These are phyloP conservation scores for Centropus bengalensis DNA, from an alignment of 2,113 vertebrate genomes.

Conservation along the genomic window DNA sequence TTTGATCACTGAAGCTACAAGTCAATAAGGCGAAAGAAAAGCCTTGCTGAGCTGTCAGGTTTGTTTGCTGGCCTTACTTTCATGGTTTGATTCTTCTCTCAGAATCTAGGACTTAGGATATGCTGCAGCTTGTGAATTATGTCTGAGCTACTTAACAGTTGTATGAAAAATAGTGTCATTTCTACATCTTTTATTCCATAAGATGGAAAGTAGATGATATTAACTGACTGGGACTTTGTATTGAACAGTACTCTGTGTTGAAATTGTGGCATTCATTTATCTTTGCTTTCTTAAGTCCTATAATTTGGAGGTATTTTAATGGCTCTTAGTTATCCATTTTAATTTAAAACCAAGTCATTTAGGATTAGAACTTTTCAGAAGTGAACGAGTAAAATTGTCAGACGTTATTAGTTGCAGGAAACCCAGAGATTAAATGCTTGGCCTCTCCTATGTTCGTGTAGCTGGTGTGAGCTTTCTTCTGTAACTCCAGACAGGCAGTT, in stretches of 20 bases:
- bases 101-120: neutral
- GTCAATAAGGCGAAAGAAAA: neutral
- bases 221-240: neutral
- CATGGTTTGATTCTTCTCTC: neutral
- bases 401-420: neutral
- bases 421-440: neutral
- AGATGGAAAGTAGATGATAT: neutral
- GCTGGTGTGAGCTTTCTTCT: neutral
- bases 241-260: neutral
- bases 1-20: neutral
- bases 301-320: neutral
- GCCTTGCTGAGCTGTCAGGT: neutral
- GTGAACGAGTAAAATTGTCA: neutral
- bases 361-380: neutral
- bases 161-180: neutral
- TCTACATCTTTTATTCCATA: neutral
- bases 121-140: neutral
- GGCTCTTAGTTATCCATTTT: neutral
- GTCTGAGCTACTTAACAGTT: neutral
- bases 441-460: rapidly evolving
- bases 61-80: neutral
- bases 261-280: neutral
- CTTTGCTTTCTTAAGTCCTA: neutral
- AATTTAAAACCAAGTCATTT: neutral
- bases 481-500: neutral